Percentiles rank a stretch among this genome's conserved stretches.
Evolutionary conservation across 2,797 vertebrate genomes (phyloP).

Genomic region (Amblyopsis hoosieri): DNA sequence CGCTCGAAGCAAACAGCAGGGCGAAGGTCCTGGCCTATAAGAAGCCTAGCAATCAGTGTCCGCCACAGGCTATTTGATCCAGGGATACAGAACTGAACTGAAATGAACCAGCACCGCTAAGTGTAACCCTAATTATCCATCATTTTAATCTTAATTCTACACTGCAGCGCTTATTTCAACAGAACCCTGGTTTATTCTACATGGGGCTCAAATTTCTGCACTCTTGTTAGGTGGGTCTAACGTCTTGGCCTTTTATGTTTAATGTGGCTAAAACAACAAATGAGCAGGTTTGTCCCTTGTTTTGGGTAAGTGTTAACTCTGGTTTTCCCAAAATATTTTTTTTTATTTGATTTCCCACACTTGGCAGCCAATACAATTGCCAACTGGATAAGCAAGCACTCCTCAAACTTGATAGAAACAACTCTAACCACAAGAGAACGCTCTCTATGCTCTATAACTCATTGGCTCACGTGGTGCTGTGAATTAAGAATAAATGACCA

Average conservation of each 20-base stretch:
- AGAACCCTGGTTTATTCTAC: slow-evolving; percentile 51
- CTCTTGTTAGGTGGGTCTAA: slow-evolving; percentile 24
- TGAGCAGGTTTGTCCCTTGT: too few relatives aligned
- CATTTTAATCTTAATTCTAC: slow-evolving; percentile 70
- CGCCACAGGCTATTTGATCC: slow-evolving; percentile 66
- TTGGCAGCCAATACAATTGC: slow-evolving; percentile 8
- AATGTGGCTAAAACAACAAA: slow-evolving; percentile 10
- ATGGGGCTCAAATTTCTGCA: slow-evolving; percentile 48
- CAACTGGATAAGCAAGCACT: not conserved
- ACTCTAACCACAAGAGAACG: slow-evolving; percentile 18
- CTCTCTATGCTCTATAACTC: not conserved
- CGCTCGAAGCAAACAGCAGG: not conserved
- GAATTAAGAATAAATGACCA: slow-evolving; percentile 27
- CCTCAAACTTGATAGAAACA: slow-evolving; percentile 7
- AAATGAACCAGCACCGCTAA: slow-evolving; percentile 62
- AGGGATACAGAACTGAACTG: slow-evolving; percentile 47
- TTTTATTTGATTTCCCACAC: slow-evolving; percentile 4
- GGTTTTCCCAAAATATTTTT: not conserved
- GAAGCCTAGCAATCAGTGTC: slow-evolving; percentile 58
- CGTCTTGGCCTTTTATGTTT: slow-evolving; percentile 16
- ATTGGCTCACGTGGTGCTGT: slow-evolving; percentile 27
- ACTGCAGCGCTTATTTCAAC: slow-evolving; percentile 67
- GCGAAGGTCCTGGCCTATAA: slow-evolving; percentile 37
- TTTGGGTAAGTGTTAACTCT: too few relatives aligned
- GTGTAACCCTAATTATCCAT: slow-evolving; percentile 70